Base-by-base conservation (phyloP, 2,888 invertebrate species). In the Nomada lathburiana region DNA sequence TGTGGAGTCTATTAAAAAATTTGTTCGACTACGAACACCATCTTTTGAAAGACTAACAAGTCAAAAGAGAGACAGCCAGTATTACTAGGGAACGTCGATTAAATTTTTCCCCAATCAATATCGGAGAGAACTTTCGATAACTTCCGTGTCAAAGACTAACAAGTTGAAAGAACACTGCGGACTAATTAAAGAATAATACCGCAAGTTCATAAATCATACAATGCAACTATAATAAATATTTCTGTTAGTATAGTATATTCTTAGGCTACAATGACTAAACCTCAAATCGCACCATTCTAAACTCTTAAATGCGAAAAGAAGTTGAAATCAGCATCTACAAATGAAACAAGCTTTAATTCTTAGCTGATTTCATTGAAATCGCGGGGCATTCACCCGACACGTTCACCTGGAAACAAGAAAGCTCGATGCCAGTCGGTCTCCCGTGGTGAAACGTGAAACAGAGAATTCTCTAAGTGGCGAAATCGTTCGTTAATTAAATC, bases 401-500 rank as follows among this genome's bases (percentile, higher is more conserved):
- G 63, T 80, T 81, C 64, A 44, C 64, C 26, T 55, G 52, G 60
- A 60, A 81, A 69, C 57, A 26, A 23, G 26, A 16, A 68, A 55
- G 20, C 55, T 18, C 55, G 26, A 9, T 20, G 44, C 44, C 20
- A 16, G 26, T 10, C 50, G 26, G 42, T 53, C 65, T 75, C 44
- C 36, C 36, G n/a, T 53, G 71, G 64, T 52, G 57, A 18, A 76
- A 70, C 36, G 69, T 16, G 67, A 23, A 65, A 63, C 62, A 63
- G 62, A 62, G 76, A 20, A 69, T 55, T 74, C 69, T 13, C 68
- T 47, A 62, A 79, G 68, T 70, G 76, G 71, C 79, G 68, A 82
- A 76, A 79, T 85, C 79, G 71, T 76, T 71, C 76, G 79, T 82
- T 85, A 82, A 85, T 85, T 82, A 85, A 85, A 85, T 85, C 71